Base-by-base conservation (phyloP, 2,888 invertebrate species). In the Torymus aiolomorphi region DNA sequence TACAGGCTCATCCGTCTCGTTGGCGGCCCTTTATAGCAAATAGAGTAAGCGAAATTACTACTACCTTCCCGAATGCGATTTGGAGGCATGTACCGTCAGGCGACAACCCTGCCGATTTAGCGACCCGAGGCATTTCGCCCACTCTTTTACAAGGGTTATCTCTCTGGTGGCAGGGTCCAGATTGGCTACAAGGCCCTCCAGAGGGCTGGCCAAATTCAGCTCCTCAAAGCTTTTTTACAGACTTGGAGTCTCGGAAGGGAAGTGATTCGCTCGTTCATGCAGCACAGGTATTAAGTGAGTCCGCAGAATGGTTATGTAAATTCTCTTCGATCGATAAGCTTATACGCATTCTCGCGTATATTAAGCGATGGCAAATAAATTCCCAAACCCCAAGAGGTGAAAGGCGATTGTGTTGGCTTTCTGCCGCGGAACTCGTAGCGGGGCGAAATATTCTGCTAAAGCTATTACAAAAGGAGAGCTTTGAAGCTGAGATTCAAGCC, bases 1-100 rank as follows among this genome's bases (percentile, higher is more conserved):
- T n/a, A n/a, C n/a, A n/a, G n/a, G n/a, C n/a, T n/a, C n/a, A n/a
- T n/a, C n/a, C 59, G 0, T 11, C 1, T 2, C 16, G 51, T 1
- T 72, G 52, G 52, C 24, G 16, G 11, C 1, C 72, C 8, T 72
- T 63, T 13, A n/a, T 72, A 0, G 72, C 62, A 0, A 72, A 72
- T 14, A 20, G 62, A 0, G 72, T 62, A 2, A 72, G 72, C 31
- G 52, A 61, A 20, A 61, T 72, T 8, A 2, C 24, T 8, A 52
- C 62, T 0, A 11, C 24, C 0, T 0, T 72, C 0, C 72, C 72
- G 1, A 4, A 51, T 3, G 62, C 61, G 0, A 52, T 4, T 1
- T 72, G 52, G 72, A 18, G n/a, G n/a, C 61, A 72, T 16, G 72
- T 72, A 2, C 14, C n/a, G 2, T 72, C 72, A 1, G 62, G 10